Evolutionary conservation across 2,797 vertebrate genomes (phyloP), one percentile per base, ranked within the genome.

Genomic region (Darevskia nairensis): DNA sequence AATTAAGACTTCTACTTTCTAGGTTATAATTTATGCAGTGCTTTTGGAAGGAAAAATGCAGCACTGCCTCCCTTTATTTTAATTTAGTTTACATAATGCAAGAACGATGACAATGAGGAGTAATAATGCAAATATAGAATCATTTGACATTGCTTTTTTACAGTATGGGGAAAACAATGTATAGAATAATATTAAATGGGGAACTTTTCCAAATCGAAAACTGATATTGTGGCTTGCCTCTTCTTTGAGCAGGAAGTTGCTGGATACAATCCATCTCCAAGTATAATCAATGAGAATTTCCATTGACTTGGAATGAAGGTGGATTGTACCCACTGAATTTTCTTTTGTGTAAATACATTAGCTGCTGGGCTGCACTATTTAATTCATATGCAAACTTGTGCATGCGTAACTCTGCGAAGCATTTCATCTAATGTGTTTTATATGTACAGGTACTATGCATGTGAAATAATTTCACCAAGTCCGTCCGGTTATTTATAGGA

Each of bases 401-500:
- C 35, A 75, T 55, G 59, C n/a, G 41, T 23, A 61, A 46, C 41
- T 41, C 15, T 76, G 78, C 68, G 44, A 81, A 86, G 13, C 44
- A 77, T 85, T 89, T 81, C 19, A 55, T 23, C 68, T 64, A 50
- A 27, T 76, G 17, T 81, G 23, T 64, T 68, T 39, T 85, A n/a
- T 39, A 79, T 86, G 86, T 93, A 90, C 86, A 88, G 68, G 66
- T 88, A 87, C 71, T 91, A 78, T 92, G 86, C 93, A 84, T 93
- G 93, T 72, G 88, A 68, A 76, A 80, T 86, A 90, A 66, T 93
- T 96, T 91, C 89, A 86, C 86, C 83, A 69, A 88, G 76, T 92
- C 87, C 90, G 89, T 92, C 92, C 90, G 1, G 91, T 96, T 96
- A 95, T 96, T 95, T 96, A 94, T 93, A 94, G 93, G 92, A 88